Conservation (phyloP, 2,113 vertebrate species). For the Tor tambroides region DNA sequence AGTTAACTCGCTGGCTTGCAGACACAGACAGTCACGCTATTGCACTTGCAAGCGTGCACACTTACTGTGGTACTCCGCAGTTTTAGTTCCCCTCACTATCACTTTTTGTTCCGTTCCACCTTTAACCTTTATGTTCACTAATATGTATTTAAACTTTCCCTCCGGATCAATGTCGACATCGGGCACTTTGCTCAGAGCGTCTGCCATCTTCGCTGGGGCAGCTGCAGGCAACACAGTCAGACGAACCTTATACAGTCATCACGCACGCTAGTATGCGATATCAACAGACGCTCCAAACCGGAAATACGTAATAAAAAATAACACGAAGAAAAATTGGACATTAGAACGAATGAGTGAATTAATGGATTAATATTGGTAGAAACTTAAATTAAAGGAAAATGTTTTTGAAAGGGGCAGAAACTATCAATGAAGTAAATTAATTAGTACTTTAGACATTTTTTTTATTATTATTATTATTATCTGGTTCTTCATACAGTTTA, state of each 20-base stretch:
- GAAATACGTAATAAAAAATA: neutral
- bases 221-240: neutral
- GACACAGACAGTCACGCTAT: neutral
- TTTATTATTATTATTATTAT: neutral
- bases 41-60: constrained; percentile 41
- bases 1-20: neutral
- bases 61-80: constrained; percentile 90
- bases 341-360: too few relatives aligned
- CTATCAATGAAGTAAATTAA: neutral
- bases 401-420: neutral
- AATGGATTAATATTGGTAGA: neutral
- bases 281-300: neutral
- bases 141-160: constrained; percentile 88
- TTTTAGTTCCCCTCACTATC: constrained; percentile 85
- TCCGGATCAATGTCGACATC: constrained; percentile 83
- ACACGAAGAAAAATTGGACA: neutral
- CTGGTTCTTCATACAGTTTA: neutral
- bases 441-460: neutral
- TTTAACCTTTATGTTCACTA: constrained; percentile 80
- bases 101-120: constrained; percentile 74
- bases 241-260: neutral
- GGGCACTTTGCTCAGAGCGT: constrained; percentile 70
- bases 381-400: neutral
- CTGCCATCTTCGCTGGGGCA: constrained; percentile 66
- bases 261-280: neutral